Conservation (phyloP, 1,140 invertebrate genomes). For the Pogonomyrmex californicus region DNA sequence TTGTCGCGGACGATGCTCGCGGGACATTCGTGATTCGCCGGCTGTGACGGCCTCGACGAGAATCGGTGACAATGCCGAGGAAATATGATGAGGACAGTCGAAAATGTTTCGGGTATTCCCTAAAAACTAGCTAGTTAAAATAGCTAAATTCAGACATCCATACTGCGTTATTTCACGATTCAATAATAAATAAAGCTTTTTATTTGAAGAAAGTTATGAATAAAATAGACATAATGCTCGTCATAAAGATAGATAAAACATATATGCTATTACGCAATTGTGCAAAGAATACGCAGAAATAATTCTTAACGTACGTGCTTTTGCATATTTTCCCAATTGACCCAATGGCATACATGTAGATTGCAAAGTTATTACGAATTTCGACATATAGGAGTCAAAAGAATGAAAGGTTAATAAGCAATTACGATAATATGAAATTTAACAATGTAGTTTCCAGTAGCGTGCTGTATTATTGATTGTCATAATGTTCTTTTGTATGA, state of each 20-base stretch:
- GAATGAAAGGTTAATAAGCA: slow-evolving; percentile 21
- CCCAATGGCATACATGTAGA: neutral
- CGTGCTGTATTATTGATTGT: slow-evolving; percentile 46
- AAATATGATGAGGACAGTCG: slow-evolving; percentile 40
- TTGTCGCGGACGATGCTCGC: slow-evolving; percentile 26
- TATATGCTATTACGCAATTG: neutral
- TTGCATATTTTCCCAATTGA: neutral
- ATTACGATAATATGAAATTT: slow-evolving; percentile 49
- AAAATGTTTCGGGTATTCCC: slow-evolving; percentile 1
- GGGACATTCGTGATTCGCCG: slow-evolving; percentile 35
- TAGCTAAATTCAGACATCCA: neutral
- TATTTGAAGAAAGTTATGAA: neutral
- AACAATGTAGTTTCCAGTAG: slow-evolving; percentile 27
- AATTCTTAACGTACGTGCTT: neutral
- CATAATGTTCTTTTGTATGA: neutral
- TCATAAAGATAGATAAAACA: neutral
- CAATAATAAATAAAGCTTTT: neutral
- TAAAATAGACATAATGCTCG: neutral
- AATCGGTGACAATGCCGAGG: slow-evolving; percentile 37
- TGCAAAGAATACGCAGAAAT: neutral
- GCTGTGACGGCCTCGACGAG: slow-evolving; percentile 45
- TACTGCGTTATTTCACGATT: neutral
- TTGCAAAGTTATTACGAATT: neutral
- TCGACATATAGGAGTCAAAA: neutral
- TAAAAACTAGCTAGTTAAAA: neutral